phyloP scores from a whole-genome alignment of 2,797 vertebrate species.

The Aplochiton taeniatus region DNA sequence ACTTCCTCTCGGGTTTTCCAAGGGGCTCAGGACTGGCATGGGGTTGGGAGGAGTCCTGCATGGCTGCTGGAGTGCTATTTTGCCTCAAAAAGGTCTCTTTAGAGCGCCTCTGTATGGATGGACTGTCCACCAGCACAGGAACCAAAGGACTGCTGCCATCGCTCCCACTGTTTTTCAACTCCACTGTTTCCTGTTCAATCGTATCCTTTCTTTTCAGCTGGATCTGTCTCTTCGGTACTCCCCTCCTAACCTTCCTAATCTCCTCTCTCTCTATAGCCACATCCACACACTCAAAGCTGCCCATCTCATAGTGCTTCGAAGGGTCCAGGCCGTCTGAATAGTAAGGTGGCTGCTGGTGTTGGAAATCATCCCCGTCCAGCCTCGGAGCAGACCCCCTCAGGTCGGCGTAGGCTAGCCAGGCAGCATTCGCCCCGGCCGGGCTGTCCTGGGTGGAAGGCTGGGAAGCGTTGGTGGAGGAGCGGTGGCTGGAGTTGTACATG shows the following conservation, averaged over 20 bases:
- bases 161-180: conserved; percentile 73
- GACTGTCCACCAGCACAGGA: conserved; percentile 50
- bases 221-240: conserved; percentile 94
- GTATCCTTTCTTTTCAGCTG: conserved; percentile 83
- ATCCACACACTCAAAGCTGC: conserved; percentile 87
- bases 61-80: conserved; percentile 70
- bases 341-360: conserved; percentile 54
- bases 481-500: conserved; percentile 85
- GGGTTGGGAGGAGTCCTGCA: conserved; percentile 53
- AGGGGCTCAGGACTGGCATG: conserved; percentile 43
- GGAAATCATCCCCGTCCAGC: conserved; percentile 66
- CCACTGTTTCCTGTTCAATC: conserved; percentile 51
- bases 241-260: conserved; percentile 78
- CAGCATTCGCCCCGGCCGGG: conserved; percentile 67
- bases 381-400: conserved; percentile 69
- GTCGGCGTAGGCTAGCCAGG: conserved; percentile 77
- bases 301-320: conserved; percentile 72
- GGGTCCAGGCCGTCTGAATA: conserved; percentile 62
- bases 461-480: conserved; percentile 79
- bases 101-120: conserved; percentile 50
- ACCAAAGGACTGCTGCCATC: conserved; percentile 67
- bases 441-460: conserved; percentile 82
- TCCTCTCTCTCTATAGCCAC: conserved; percentile 84
- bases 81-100: conserved; percentile 71
- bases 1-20: conserved; percentile 55